Conservation (phyloP, 2,888 invertebrate genomes). For the Sarcophaga variegata region DNA sequence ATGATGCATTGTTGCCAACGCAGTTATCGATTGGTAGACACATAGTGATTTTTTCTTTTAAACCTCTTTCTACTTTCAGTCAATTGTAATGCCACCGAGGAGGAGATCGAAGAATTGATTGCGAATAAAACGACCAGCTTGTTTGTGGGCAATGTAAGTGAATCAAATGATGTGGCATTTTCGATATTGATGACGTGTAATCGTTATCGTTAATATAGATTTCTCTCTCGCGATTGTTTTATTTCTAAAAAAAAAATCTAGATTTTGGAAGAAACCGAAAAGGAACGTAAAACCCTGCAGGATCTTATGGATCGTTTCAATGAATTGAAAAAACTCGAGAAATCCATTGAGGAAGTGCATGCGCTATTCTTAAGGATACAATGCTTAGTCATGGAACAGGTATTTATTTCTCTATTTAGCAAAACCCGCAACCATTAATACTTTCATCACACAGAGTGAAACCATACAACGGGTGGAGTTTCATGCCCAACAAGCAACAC, state of each 20-base stretch:
- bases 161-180: background rate
- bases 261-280: constrained; percentile 81
- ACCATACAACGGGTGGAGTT: constrained; percentile 81
- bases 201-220: constrained; percentile 59
- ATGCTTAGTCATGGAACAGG: constrained; percentile 81
- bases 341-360: constrained; percentile 81
- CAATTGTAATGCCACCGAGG: constrained; percentile 80
- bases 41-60: no score
- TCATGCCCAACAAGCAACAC: constrained; percentile 80
- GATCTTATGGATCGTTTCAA: constrained; percentile 81
- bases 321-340: constrained; percentile 80
- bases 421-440: no score
- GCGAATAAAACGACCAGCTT: constrained; percentile 81
- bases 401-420: constrained; percentile 43
- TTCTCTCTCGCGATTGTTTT: constrained; percentile 47
- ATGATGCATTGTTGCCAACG: no score
- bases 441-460: constrained; percentile 74
- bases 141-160: constrained; percentile 81
- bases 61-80: constrained; percentile 72
- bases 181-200: background rate
- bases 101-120: constrained; percentile 81
- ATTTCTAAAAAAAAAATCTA: constrained; percentile 66
- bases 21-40: no score
- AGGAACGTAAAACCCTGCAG: constrained; percentile 79
- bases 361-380: constrained; percentile 81